Evolutionary conservation across 2,113 vertebrate species (phyloP).

Genomic region (Phalacrocorax carbo): DNA sequence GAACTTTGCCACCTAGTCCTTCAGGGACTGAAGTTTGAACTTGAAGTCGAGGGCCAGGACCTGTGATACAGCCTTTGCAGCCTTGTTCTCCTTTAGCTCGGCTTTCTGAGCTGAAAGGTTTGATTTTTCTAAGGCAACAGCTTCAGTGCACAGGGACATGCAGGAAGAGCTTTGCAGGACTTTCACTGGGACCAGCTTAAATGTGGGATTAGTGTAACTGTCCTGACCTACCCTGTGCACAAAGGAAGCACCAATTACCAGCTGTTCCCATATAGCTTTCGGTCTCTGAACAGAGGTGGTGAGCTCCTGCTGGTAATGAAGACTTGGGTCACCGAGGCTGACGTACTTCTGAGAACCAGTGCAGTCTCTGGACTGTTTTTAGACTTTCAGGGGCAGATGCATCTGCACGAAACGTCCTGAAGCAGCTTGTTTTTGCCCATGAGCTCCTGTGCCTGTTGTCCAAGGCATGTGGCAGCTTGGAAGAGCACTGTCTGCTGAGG

Average conservation of each 20-base stretch:
- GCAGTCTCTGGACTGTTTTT: constrained; percentile 1
- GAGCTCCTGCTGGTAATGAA: constrained; percentile 18
- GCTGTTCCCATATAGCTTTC: neutral
- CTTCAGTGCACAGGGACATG: rapidly evolving
- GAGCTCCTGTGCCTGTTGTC: neutral
- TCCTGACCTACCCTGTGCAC: neutral
- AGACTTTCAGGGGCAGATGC: neutral
- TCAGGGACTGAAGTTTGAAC: neutral
- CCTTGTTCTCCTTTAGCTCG: neutral
- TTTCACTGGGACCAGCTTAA: neutral
- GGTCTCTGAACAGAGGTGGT: neutral
- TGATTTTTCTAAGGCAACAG: neutral
- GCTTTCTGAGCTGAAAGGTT: neutral
- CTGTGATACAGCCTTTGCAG: neutral
- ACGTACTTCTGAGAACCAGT: neutral
- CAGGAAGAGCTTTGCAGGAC: neutral
- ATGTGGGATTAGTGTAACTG: neutral
- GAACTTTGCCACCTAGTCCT: neutral
- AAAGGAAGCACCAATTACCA: neutral
- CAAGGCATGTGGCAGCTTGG: neutral
- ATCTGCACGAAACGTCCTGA: neutral
- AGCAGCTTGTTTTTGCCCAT: neutral
- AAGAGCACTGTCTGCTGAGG: neutral
- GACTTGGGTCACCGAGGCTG: neutral
- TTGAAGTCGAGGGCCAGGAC: neutral